These are phyloP conservation scores for Garrulus glandarius DNA, from an alignment of 2,797 vertebrate genomes.

Conservation along the genomic window DNA sequence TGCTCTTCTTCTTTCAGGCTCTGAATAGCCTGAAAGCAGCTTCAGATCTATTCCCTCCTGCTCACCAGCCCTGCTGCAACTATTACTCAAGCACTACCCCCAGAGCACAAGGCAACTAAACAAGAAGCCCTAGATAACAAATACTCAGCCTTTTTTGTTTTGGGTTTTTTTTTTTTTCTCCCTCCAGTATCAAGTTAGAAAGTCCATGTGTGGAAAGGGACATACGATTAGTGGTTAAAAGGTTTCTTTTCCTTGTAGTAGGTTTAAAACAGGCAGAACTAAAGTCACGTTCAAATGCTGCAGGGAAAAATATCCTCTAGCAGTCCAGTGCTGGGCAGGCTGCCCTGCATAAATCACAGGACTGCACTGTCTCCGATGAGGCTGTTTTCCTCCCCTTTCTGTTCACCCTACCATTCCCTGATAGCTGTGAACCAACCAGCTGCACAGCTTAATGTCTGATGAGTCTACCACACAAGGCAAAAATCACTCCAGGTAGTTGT, in stretches of 20 bases:
- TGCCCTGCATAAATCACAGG: slow-evolving; percentile 45
- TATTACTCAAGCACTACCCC: neutral
- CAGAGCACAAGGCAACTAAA: neutral
- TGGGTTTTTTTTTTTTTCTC: neutral
- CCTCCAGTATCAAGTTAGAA: neutral
- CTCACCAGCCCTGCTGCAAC: neutral
- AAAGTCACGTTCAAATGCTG: neutral
- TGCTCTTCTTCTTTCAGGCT: neutral
- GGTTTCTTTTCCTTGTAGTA: neutral
- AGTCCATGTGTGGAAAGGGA: neutral
- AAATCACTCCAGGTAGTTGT: neutral
- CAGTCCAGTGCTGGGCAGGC: neutral
- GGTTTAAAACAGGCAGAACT: neutral
- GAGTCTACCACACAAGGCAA: neutral
- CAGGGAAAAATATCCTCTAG: neutral
- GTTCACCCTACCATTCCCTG: neutral
- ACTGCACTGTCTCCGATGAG: neutral
- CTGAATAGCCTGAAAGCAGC: neutral
- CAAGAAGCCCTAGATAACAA: neutral
- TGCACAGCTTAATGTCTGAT: neutral
- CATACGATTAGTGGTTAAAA: neutral
- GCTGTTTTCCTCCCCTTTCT: neutral
- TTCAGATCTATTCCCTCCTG: neutral
- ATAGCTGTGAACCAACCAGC: neutral
- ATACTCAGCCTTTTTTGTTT: neutral